Evolutionary conservation across 2,113 vertebrate species (phyloP).

Genomic region (Psettodes erumei): DNA sequence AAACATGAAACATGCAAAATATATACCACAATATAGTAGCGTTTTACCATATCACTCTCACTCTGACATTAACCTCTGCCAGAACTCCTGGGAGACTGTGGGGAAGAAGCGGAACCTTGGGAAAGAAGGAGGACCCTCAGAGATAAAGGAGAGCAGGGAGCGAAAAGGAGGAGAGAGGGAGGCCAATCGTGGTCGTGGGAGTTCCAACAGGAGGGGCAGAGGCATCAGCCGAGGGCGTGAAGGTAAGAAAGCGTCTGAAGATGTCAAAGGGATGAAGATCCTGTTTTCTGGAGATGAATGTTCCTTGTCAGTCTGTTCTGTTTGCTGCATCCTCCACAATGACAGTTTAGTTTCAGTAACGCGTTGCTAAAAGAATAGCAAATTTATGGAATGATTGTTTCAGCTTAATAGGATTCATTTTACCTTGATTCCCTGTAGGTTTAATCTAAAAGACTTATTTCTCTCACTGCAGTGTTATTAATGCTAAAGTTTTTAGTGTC

Average conservation of each 20-base stretch:
- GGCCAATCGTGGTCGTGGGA: slow-evolving; percentile 87
- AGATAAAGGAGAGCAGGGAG: slow-evolving; percentile 92
- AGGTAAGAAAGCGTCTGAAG: slow-evolving; percentile 74
- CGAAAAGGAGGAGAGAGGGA: slow-evolving; percentile 90
- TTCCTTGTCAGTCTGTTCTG: not conserved
- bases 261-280: not conserved
- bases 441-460: not conserved
- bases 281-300: not conserved
- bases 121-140: slow-evolving; percentile 87
- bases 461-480: not conserved
- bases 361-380: not conserved
- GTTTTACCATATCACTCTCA: not conserved
- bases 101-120: slow-evolving; percentile 94
- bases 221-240: slow-evolving; percentile 88
- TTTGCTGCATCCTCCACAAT: not conserved
- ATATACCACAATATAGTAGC: not conserved
- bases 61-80: slow-evolving; percentile 33
- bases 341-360: not conserved
- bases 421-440: not conserved
- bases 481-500: not conserved
- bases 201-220: slow-evolving; percentile 87
- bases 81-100: slow-evolving; percentile 99
- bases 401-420: not conserved
- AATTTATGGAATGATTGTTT: not conserved
- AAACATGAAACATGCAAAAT: not conserved